Conservation (phyloP, 2,113 vertebrate genomes). For the Cranoglanis bouderius region DNA sequence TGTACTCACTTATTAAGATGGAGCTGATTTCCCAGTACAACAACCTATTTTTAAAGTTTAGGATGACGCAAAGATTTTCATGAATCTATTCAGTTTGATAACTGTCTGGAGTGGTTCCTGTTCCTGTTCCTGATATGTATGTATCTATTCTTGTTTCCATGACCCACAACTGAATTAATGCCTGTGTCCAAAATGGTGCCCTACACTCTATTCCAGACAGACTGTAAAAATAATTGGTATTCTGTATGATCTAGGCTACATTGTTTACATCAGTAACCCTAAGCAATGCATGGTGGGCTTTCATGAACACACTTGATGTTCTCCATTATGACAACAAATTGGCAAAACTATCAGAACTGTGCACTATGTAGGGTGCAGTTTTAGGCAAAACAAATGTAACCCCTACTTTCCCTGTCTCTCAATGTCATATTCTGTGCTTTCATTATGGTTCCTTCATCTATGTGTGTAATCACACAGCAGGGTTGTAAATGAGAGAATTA, state of each 20-base stretch:
- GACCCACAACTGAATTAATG: neutral
- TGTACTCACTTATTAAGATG: neutral
- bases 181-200: neutral
- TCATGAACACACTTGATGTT: neutral
- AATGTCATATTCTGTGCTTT: neutral
- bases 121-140: neutral
- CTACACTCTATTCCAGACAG: neutral
- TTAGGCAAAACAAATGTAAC: neutral
- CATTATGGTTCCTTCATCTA: neutral
- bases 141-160: neutral
- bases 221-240: neutral
- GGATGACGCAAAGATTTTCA: neutral
- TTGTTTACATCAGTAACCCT: neutral
- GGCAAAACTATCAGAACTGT: neutral
- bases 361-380: neutral
- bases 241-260: neutral
- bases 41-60: neutral
- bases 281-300: neutral
- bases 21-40: neutral
- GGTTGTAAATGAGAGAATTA: constrained; percentile 1
- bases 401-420: neutral
- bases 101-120: neutral
- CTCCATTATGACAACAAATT: neutral
- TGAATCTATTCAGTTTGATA: neutral
- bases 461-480: neutral